Percentiles rank a stretch among this genome's conserved stretches.
Conservation (phyloP, 23 tunicate species). For the Corella eumyota region DNA sequence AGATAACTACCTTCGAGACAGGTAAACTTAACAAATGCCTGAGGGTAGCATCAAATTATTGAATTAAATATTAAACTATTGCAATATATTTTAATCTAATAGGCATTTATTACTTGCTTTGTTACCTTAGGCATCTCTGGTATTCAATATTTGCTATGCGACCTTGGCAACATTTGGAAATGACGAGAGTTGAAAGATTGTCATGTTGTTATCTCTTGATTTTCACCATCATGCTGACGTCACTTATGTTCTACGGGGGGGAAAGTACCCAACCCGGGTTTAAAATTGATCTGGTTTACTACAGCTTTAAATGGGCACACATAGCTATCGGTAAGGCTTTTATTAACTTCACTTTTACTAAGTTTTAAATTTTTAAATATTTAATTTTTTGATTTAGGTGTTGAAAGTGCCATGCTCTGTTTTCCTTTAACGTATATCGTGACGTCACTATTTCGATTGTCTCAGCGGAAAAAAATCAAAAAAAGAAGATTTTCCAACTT, state of each 20-base stretch:
- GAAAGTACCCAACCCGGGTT: neutral
- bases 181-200: conserved; percentile 30
- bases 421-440: conserved; percentile 15
- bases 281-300: conserved; percentile 13
- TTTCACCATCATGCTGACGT: conserved; percentile 17
- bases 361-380: too few species aligned
- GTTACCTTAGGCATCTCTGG: conserved; percentile 36
- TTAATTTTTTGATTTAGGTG: conserved; percentile 11
- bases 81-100: too few species aligned
- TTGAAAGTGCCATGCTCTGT: conserved; percentile 25
- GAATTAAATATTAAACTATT: too few species aligned
- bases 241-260: conserved; percentile 23
- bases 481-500: neutral
- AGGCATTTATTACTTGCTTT: too few species aligned
- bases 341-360: too few species aligned
- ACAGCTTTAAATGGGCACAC: conserved; percentile 40
- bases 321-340: conserved; percentile 21
- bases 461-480: conserved; percentile 5
- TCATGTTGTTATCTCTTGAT: conserved; percentile 16
- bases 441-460: conserved; percentile 10
- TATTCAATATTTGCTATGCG: conserved; percentile 41
- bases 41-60: too few species aligned
- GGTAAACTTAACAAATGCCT: too few species aligned
- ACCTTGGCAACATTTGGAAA: conserved; percentile 30
- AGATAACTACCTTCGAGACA: conserved; percentile 17